These are phyloP conservation scores for Pegea sp. DNA, from an alignment of 23 tunicate genomes.

Conservation along the genomic window DNA sequence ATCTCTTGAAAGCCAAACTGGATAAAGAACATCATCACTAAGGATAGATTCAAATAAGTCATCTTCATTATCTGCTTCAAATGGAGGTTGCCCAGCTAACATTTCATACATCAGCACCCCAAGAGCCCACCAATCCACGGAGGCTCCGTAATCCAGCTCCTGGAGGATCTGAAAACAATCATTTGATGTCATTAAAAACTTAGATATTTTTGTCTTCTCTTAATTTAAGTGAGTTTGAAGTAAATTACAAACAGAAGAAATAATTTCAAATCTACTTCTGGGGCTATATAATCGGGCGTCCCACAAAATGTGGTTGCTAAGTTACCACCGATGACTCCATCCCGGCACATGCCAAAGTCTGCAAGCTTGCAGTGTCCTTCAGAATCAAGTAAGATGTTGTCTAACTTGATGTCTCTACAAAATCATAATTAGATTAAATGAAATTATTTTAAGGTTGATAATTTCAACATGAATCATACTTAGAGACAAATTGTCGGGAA, in stretches of 20 bases:
- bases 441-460: too few species aligned
- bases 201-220: background rate
- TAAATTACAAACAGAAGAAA: background rate
- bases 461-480: too few species aligned
- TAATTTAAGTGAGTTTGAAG: background rate
- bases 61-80: constrained; percentile 97
- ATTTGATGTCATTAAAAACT: background rate
- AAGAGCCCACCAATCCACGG: constrained; percentile 99
- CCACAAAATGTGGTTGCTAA: constrained; percentile 91
- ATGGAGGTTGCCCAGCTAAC: constrained; percentile 98
- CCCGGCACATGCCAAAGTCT: constrained; percentile 90
- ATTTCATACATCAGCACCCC: constrained; percentile 98
- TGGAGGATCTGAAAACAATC: constrained; percentile 37
- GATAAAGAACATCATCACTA: constrained; percentile 88
- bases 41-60: constrained; percentile 87
- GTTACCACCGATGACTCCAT: constrained; percentile 70
- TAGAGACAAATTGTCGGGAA: too few species aligned
- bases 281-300: constrained; percentile 88
- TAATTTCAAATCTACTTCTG: constrained; percentile 20
- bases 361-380: constrained; percentile 87
- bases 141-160: constrained; percentile 88
- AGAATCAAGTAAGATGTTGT: constrained; percentile 66
- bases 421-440: too few species aligned
- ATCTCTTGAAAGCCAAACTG: constrained; percentile 80
- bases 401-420: constrained; percentile 84